Evolutionary conservation across 2,113 vertebrate species (phyloP), one percentile per base, ranked within the genome.

Genomic region (Zosterops lateralis): DNA sequence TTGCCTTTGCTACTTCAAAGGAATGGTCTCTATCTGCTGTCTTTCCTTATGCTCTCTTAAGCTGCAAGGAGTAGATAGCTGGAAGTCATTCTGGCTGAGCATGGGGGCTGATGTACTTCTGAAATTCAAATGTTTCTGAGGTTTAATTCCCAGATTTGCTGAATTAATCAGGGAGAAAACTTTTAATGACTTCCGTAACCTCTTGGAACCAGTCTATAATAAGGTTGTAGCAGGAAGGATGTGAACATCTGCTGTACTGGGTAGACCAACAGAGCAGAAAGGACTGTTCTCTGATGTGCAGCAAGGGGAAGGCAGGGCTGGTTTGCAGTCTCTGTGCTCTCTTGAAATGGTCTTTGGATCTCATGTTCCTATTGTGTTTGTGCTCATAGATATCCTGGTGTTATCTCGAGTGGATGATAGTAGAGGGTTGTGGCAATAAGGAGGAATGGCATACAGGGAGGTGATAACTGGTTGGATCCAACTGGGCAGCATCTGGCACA

Each of bases 401-500:
- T 95, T 91, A 76, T 74, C 84, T 38, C 32, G 76, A 88, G 85
- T 83, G 78, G 54, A 10, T 91, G 56, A n/a, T 34, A 57, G 57
- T 22, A n/a, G 38, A 89, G 75, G 78, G 17, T 58, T 88, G 47
- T 12, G 10, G 72, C 36, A 85, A 42, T 70, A 67, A 64, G 64
- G 60, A 76, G 53, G 72, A 86, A 53, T 34, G 40, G 32, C 1
- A 0, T 51, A 71, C n/a, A 71, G 78, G 10, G 71, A 76, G 32
- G 60, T 42, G 91, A 77, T 90, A 87, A 70, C 62, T 28, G n/a
- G 42, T 29, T 94, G 90, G 56, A 80, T 93, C 68, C 93, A 93
- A 80, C 92, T 1, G 8, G 82, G 75, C 75, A 91, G 75, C 95
- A 92, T 94, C 85, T 96, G 94, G 93, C 75, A 85, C 64, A 45